Conservation (phyloP, 2,888 invertebrate genomes). For the Acanthosepion lycidas region DNA sequence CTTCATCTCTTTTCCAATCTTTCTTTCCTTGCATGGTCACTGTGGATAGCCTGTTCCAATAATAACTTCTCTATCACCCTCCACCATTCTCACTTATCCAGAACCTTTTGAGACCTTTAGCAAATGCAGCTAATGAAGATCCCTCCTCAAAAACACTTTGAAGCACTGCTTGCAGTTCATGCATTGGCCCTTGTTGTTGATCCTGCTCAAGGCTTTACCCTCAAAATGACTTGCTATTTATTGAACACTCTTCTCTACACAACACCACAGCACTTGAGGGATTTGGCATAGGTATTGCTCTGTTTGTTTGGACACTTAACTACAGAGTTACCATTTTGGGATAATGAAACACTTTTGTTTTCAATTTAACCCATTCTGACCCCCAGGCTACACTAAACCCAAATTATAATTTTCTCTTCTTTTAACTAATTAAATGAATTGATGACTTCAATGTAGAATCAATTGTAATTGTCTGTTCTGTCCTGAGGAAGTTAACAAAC, state of each 20-base stretch:
- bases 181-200: neutral
- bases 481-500: neutral
- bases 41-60: neutral
- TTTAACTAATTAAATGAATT: neutral
- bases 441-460: neutral
- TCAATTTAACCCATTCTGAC: neutral
- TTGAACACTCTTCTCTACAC: neutral
- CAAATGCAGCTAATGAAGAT: neutral
- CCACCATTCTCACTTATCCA: neutral
- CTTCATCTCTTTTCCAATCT: neutral
- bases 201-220: neutral
- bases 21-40: neutral
- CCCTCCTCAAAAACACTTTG: neutral
- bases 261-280: neutral
- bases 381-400: neutral
- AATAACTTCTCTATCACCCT: neutral
- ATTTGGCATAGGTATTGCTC: neutral
- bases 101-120: neutral
- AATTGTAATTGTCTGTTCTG: neutral
- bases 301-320: neutral
- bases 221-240: neutral
- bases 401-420: neutral
- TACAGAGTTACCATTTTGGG: neutral
- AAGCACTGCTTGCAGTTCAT: neutral
- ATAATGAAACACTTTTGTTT: neutral